phyloP scores from a whole-genome alignment of 2,797 vertebrate species.

The Eidolon dupreanum region DNA sequence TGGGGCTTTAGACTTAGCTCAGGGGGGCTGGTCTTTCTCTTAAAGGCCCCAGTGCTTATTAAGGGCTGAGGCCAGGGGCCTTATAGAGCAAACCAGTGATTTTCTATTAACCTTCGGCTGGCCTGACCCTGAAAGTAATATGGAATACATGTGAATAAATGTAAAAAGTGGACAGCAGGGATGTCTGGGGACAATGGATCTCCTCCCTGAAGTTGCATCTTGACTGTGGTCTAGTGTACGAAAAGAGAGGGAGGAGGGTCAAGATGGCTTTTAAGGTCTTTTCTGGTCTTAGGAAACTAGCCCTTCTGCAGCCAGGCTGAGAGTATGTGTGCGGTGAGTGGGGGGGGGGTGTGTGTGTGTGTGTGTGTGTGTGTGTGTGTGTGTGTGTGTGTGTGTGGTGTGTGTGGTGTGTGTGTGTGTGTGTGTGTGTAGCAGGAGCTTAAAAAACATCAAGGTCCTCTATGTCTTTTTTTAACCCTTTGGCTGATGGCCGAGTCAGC shows the following conservation, averaged over 20 bases:
- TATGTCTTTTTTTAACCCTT: slow-evolving; percentile 56
- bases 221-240: not conserved
- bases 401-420: not conserved
- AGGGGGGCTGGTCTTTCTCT: not conserved
- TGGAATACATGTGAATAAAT: not conserved
- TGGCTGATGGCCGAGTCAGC: not conserved
- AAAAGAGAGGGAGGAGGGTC: not conserved
- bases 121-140: not conserved
- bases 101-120: not conserved
- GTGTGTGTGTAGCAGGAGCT: not conserved
- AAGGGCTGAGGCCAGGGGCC: not conserved
- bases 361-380: not conserved
- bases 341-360: not conserved
- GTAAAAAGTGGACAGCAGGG: not conserved
- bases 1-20: not conserved
- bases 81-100: not conserved
- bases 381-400: not conserved
- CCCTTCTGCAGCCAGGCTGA: not conserved
- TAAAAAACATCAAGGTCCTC: not conserved
- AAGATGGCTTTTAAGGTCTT: not conserved
- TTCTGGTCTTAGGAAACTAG: not conserved
- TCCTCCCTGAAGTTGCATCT: not conserved
- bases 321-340: not conserved
- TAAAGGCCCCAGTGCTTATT: not conserved
- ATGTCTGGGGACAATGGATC: fast-evolving